Conservation (phyloP, 2,888 invertebrate species). For the Chouioia cunea region DNA sequence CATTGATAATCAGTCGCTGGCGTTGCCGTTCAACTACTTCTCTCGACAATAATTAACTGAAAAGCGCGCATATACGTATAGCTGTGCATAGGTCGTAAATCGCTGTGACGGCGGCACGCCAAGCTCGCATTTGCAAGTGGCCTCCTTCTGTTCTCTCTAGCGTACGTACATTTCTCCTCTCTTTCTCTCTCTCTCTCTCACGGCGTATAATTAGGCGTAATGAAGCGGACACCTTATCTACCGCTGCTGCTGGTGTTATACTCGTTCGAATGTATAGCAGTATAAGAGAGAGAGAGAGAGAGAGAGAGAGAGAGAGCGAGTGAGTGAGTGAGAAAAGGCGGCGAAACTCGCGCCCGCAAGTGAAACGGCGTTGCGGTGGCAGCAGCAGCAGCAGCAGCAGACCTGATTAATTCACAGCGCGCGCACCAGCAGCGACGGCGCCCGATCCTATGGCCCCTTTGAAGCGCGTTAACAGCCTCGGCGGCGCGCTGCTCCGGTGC, state of each 20-base stretch:
- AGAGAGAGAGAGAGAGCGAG: slow-evolving; percentile 5
- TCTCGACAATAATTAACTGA: no score
- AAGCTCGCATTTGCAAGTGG: slow-evolving; percentile 33
- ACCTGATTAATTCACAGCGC: slow-evolving; percentile 48
- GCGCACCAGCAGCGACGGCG: slow-evolving; percentile 31
- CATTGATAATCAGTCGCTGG: no score
- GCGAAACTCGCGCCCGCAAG: slow-evolving; percentile 21
- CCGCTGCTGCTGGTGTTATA: neutral
- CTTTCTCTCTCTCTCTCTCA: slow-evolving; percentile 5
- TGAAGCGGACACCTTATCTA: slow-evolving; percentile 63
- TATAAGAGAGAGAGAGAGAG: neutral
- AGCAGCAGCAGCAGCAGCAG: slow-evolving; percentile 26
- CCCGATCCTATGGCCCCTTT: slow-evolving; percentile 42
- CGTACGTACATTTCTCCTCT: neutral
- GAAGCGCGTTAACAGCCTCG: slow-evolving; percentile 43
- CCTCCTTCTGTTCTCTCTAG: slow-evolving; percentile 40
- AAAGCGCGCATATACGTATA: neutral
- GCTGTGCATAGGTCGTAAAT: slow-evolving; percentile 23
- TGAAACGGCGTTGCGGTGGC: slow-evolving; percentile 28
- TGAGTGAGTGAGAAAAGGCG: slow-evolving; percentile 24
- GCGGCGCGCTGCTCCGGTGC: slow-evolving; percentile 33
- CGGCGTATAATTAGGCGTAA: slow-evolving; percentile 63
- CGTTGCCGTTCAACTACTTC: no score
- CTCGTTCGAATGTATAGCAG: neutral
- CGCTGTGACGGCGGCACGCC: slow-evolving; percentile 14